Base-by-base conservation (phyloP, 2,113 vertebrate genomes). In the Cyanistes caeruleus region DNA sequence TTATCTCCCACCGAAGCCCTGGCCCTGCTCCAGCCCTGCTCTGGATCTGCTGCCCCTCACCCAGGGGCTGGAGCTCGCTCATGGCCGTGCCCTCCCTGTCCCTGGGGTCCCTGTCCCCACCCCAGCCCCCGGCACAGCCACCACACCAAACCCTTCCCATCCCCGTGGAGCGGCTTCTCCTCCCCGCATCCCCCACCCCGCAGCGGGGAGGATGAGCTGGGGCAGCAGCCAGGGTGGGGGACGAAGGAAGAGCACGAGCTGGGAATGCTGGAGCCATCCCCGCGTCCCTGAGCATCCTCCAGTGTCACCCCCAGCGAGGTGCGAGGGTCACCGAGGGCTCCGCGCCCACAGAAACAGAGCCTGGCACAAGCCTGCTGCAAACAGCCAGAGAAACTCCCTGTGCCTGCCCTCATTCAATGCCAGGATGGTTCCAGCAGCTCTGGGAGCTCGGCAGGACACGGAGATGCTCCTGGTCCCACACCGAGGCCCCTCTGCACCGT, bases 401-500 rank as follows among this genome's bases (percentile, higher is more conserved):
- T 24, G 33, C 53, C 49, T 41, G 84, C 80, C 84, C 77, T n/a
- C 11, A 10, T 80, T 15, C 14, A 65, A 35, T 1, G 33, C 48
- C 68, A 13, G 75, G 43, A 3, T 0, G 4, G 44, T 37, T 30
- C 39, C 84, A 37, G 59, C 75, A 15, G 37, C 1, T 0, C 87
- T 4, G 8, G 1, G 25, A 60, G 62, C 76, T 69, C 87, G 14
- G 80, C 7, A 20, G 58, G 60, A 21, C 18, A 0, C 7, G 0
- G 2, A 0, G 13, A 7, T 7, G 41, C 64, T 84, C 59, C 14
- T 7, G 70, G 70, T 24, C 3, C 3, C 3, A 10, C 5, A 2
- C 35, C 4, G 74, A 70, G 69, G 28, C 28, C 46, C 30, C 59
- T 63, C 31, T 1, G 0, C 0, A 1, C 72, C 22, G 0, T 0